phyloP scores from a whole-genome alignment of 2,113 vertebrate species.

The Lamprologus sp. region DNA sequence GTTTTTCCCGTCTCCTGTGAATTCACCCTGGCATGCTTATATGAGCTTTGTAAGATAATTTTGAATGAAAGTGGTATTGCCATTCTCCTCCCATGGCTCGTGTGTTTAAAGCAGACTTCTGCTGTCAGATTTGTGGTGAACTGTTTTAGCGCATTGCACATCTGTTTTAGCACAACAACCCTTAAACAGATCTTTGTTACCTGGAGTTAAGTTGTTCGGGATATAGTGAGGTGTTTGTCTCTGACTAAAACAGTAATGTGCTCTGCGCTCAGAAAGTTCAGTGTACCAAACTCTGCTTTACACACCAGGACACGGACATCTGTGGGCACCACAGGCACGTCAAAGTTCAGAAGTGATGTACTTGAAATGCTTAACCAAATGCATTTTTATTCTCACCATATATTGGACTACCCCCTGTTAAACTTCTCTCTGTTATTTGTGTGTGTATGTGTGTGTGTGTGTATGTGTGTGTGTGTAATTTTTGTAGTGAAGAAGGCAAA shows the following conservation, averaged over 20 bases:
- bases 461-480: constrained; percentile 84
- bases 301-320: constrained; percentile 11
- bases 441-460: constrained; percentile 70
- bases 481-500: constrained; percentile 99
- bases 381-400: constrained; percentile 64
- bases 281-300: constrained; percentile 28
- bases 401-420: constrained; percentile 79
- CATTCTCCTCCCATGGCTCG: neutral
- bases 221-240: neutral
- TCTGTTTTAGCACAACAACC: neutral
- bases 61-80: neutral
- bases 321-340: neutral
- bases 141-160: neutral
- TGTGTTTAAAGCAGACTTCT: neutral
- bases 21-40: neutral
- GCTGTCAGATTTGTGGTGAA: neutral
- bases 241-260: neutral
- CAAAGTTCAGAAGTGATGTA: constrained; percentile 20
- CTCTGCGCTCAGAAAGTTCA: neutral
- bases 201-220: neutral
- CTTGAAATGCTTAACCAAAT: constrained; percentile 53
- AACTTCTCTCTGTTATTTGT: constrained; percentile 99
- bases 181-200: neutral
- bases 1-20: neutral
- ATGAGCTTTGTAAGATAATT: neutral